phyloP scores from a whole-genome alignment of 2,888 invertebrate genomes.

The Diogma glabrata region DNA sequence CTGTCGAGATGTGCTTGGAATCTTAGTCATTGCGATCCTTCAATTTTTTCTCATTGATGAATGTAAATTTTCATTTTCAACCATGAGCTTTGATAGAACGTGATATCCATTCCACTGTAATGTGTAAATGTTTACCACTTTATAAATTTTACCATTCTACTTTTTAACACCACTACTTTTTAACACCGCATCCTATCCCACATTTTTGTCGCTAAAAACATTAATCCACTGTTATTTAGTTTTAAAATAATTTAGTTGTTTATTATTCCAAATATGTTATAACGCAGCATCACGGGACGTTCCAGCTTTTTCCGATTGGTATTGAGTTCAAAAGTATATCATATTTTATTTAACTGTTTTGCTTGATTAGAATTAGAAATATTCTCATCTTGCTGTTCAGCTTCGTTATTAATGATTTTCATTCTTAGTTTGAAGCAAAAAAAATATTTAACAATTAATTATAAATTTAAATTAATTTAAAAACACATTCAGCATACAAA shows the following conservation, averaged over 20 bases:
- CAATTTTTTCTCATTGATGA: slow-evolving; percentile 4
- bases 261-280: too few species aligned
- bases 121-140: slow-evolving; percentile 7
- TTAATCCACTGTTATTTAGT: slow-evolving; percentile 9
- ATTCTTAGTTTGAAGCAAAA: too few species aligned
- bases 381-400: background rate
- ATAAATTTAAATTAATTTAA: too few species aligned
- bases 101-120: slow-evolving; percentile 9
- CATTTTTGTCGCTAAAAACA: slow-evolving; percentile 7
- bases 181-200: too few species aligned
- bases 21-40: background rate
- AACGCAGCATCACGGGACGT: background rate
- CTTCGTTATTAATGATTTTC: background rate
- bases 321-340: too few species aligned
- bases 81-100: slow-evolving; percentile 9
- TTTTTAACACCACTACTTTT: slow-evolving; percentile 7
- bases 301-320: background rate
- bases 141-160: slow-evolving; percentile 2
- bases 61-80: slow-evolving; percentile 1
- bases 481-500: too few species aligned
- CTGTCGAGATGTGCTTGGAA: background rate
- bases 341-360: too few species aligned
- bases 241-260: background rate
- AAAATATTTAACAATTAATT: too few species aligned
- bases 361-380: background rate